Percentiles rank a stretch among this genome's conserved stretches.
Conservation (phyloP, 1,140 invertebrate species). For the Euwallacea fornicatus region DNA sequence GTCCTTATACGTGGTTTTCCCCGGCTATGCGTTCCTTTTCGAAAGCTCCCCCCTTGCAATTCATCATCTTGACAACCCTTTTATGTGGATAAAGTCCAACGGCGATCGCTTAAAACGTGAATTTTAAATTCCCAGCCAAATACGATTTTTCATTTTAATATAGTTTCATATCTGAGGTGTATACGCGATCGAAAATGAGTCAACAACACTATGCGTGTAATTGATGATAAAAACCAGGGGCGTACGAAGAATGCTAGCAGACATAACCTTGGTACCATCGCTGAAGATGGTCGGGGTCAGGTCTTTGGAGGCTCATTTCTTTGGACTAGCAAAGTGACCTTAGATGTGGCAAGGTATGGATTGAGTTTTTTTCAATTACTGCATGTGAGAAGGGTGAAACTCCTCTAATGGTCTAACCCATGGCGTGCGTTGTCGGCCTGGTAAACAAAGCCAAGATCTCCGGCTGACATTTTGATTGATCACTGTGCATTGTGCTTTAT, state of each 20-base stretch:
- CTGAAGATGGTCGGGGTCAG: too few species aligned
- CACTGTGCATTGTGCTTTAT: conserved; percentile 30
- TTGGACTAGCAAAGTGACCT: too few species aligned
- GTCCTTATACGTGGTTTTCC: conserved; percentile 10
- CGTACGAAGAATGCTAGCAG: too few species aligned
- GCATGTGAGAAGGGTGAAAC: background rate
- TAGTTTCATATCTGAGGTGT: conserved; percentile 12
- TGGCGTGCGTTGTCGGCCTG: conserved; percentile 25
- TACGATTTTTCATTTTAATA: conserved; percentile 27
- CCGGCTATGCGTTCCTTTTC: background rate
- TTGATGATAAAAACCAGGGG: too few species aligned
- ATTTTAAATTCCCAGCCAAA: conserved; percentile 16
- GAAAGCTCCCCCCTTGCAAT: conserved; percentile 7
- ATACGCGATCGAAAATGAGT: conserved; percentile 3
- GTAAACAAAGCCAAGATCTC: conserved; percentile 33
- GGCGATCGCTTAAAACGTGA: conserved; percentile 1
- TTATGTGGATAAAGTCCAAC: conserved; percentile 15
- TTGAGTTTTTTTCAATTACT: background rate
- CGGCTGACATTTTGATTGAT: conserved; percentile 36
- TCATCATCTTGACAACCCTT: conserved; percentile 20
- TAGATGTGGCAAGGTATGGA: too few species aligned
- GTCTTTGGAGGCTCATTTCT: too few species aligned
- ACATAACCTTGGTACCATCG: too few species aligned
- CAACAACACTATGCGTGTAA: background rate
- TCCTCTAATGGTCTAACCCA: conserved; percentile 16